Evolutionary conservation across 2,113 vertebrate species (phyloP).

Genomic region (Muntiacus muntjak): DNA sequence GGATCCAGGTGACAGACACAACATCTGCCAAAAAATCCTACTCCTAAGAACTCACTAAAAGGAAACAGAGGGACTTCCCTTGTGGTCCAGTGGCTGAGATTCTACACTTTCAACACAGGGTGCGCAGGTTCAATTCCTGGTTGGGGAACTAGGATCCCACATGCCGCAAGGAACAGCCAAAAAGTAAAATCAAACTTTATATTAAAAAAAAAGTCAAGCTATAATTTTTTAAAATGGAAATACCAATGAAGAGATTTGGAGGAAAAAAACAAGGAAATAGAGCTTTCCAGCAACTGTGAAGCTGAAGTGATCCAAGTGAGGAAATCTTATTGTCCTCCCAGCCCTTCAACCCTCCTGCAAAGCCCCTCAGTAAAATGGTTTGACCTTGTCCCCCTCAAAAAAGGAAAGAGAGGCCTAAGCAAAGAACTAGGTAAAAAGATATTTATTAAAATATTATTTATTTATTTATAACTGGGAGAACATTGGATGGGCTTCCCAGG

Average conservation of each 20-base stretch:
- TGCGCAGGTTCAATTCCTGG: not conserved
- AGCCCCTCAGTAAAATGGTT: not conserved
- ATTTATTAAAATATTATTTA: not conserved
- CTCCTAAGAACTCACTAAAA: not conserved
- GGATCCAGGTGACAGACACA: not conserved
- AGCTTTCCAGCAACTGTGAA: not conserved
- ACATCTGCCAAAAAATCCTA: not conserved
- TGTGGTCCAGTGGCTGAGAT: not conserved
- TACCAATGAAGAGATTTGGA: not conserved
- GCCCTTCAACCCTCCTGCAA: not conserved
- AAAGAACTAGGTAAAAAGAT: not conserved
- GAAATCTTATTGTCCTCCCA: not conserved
- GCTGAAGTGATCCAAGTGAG: not conserved
- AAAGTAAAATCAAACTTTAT: not conserved
- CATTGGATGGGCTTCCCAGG: not conserved
- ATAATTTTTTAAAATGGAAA: not conserved
- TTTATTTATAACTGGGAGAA: not conserved
- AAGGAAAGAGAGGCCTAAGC: not conserved
- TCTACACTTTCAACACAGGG: not conserved
- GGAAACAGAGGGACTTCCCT: not conserved
- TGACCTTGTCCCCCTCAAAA: not conserved
- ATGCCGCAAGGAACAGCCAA: not conserved
- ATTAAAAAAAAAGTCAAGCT: not conserved
- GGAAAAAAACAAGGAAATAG: not conserved
- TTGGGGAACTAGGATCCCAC: not conserved